Base-by-base conservation (phyloP, 2,797 vertebrate genomes). In the Hypotaenidia okinawae region DNA sequence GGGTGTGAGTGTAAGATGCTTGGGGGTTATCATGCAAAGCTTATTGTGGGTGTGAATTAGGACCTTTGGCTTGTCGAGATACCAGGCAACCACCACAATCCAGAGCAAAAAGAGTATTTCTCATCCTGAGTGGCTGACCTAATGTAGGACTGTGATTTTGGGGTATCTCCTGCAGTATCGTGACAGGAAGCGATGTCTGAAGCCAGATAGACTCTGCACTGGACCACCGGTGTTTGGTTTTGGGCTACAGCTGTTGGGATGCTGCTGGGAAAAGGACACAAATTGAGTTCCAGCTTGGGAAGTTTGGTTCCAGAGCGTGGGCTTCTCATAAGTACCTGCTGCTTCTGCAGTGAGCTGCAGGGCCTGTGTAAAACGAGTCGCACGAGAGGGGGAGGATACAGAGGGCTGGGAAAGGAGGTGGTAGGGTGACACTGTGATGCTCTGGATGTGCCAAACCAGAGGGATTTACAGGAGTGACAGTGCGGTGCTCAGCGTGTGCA, bases 401-500 rank as follows among this genome's bases (percentile, higher is more conserved):
- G 59, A 51, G 11, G 27, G 10, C 62, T 74, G 62, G 39, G 27
- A 35, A 37, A 28, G 45, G 45, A 47, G 54, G 30, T 24, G 45
- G n/a, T 43, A 43, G 43, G 43, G 43, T 5, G 17, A 43, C 43
- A 43, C 8, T 8, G 43, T 43, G 43, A 43, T 28, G 9, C 19
- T 41, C 43, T 51, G 64, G 35, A 54, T 17, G 8, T 54, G 23
- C 10, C 25, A 22, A 23, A 54, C 8, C 22, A 32, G 32, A 39
- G 47, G 11, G 23, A 17, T 74, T 64, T 25, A 33, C 4, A 22
- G 17, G 37, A 22, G 43, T 43, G 43, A 41, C 8, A 16, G 28
- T 13, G 10, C 0, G 2, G 37, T 43, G 11, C 45, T 1, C 11
- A 18, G 3, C 35, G 51, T 39, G 16, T 54, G 15, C 19, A 33